Evolutionary conservation across 2,888 invertebrate species (phyloP).

Genomic region (Tethea ocularis): DNA sequence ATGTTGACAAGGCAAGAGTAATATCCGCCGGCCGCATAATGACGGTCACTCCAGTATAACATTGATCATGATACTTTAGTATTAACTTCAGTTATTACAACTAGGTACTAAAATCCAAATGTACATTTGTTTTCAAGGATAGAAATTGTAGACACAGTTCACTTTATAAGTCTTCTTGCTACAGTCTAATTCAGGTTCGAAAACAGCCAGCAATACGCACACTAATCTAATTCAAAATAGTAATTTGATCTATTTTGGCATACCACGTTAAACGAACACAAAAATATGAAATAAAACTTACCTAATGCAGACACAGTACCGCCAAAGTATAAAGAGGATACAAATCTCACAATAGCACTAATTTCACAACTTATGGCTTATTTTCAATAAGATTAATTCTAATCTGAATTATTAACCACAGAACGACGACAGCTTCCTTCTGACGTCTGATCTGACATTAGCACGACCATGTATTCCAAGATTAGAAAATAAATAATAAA

Average conservation of each 20-base stretch:
- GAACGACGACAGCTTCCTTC: not conserved
- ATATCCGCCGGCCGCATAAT: slow-evolving; percentile 18
- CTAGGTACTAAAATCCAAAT: slow-evolving; percentile 12
- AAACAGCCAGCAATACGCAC: not conserved
- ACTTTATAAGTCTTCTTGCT: not conserved
- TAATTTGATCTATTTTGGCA: slow-evolving; percentile 61
- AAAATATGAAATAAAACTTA: slow-evolving; percentile 37
- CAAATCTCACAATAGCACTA: slow-evolving; percentile 37
- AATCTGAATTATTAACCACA: not conserved
- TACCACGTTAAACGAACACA: slow-evolving; percentile 31
- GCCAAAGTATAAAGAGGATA: slow-evolving; percentile 4
- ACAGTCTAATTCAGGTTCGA: not conserved
- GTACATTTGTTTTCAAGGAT: slow-evolving; percentile 12
- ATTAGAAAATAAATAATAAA: not conserved
- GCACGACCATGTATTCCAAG: not conserved
- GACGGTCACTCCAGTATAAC: slow-evolving; percentile 23
- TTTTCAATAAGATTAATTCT: not conserved
- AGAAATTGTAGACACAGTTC: not conserved
- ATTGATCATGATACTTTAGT: slow-evolving; percentile 25
- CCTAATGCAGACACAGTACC: slow-evolving; percentile 23
- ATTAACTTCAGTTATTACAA: too few species aligned
- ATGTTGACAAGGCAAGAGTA: slow-evolving; percentile 9
- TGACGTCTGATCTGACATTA: not conserved
- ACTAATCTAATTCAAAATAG: slow-evolving; percentile 38
- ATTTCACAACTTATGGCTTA: slow-evolving; percentile 35